A percentile compares a stretch with the other conserved stretches of the same genome.
phyloP scores from a whole-genome alignment of 2,888 invertebrate genomes.

The Drosophila buzzatii region DNA sequence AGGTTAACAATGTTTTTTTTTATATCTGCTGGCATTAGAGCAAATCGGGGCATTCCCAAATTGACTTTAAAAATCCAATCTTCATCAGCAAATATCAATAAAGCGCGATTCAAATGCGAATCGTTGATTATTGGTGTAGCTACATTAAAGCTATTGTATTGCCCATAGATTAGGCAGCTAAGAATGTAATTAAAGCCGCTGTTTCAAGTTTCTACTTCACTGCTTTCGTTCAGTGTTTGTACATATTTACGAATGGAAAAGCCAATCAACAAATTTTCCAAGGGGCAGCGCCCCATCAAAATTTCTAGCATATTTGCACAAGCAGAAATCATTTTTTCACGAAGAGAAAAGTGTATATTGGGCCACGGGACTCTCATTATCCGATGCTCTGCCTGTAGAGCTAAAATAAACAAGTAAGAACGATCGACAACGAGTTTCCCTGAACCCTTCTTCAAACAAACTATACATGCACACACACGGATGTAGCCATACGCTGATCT shows the following conservation, averaged over 20 bases:
- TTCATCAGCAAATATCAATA: background rate
- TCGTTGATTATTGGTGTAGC: background rate
- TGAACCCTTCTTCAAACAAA: too few species aligned
- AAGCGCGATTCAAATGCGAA: background rate
- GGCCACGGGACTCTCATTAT: too few species aligned
- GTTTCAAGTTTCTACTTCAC: background rate
- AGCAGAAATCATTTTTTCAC: background rate
- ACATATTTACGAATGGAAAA: background rate
- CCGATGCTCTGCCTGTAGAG: background rate
- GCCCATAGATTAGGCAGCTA: background rate
- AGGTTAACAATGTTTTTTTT: background rate
- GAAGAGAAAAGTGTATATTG: background rate
- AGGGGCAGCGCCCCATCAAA: background rate
- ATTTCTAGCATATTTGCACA: slow-evolving; percentile 2
- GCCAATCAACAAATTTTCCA: background rate
- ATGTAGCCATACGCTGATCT: too few species aligned
- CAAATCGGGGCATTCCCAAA: background rate
- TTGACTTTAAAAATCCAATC: background rate
- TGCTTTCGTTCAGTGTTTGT: background rate
- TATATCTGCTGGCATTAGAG: background rate
- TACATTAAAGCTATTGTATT: background rate
- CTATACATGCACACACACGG: too few species aligned
- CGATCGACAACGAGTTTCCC: too few species aligned
- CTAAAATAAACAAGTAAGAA: background rate
- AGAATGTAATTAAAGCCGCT: background rate